Percentiles rank a stretch among this genome's conserved stretches.
These are phyloP conservation scores for Drosophila suzukii DNA, from an alignment of 1,140 invertebrate species.

Conservation along the genomic window DNA sequence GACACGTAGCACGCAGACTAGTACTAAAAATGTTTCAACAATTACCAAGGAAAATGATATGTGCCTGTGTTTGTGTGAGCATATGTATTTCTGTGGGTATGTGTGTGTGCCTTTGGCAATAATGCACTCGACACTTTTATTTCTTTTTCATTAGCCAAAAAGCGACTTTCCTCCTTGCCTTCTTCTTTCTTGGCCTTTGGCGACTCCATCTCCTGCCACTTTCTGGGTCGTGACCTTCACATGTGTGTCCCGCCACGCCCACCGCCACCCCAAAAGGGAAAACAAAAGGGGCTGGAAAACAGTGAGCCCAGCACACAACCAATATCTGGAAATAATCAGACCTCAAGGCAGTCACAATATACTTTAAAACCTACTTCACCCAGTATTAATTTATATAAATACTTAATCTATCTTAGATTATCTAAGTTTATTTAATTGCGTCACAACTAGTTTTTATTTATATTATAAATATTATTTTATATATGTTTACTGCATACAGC, in stretches of 20 bases:
- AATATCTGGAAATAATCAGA: neutral
- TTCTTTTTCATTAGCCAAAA: constrained; percentile 84
- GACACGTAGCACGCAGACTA: constrained; percentile 58
- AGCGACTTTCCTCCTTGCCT: constrained; percentile 36
- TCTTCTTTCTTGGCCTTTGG: neutral
- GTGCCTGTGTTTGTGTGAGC: constrained; percentile 17
- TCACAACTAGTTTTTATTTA: no score
- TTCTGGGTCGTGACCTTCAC: constrained; percentile 56
- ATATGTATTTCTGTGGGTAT: neutral
- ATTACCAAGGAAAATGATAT: constrained; percentile 73
- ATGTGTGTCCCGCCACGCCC: constrained; percentile 13
- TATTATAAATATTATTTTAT: neutral
- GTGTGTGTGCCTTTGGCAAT: constrained; percentile 56
- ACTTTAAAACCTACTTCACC: no score
- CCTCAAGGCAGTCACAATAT: no score
- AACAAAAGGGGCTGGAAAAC: neutral
- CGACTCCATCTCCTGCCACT: neutral
- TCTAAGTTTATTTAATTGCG: no score
- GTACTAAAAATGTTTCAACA: constrained; percentile 76
- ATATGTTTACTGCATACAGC: neutral
- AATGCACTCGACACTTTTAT: constrained; percentile 84
- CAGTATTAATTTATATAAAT: no score
- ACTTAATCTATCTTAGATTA: no score
- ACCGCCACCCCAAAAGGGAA: neutral
- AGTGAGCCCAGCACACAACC: neutral